These are phyloP conservation scores for Isoperla grammatica DNA, from an alignment of 2,888 invertebrate species.

Conservation along the genomic window DNA sequence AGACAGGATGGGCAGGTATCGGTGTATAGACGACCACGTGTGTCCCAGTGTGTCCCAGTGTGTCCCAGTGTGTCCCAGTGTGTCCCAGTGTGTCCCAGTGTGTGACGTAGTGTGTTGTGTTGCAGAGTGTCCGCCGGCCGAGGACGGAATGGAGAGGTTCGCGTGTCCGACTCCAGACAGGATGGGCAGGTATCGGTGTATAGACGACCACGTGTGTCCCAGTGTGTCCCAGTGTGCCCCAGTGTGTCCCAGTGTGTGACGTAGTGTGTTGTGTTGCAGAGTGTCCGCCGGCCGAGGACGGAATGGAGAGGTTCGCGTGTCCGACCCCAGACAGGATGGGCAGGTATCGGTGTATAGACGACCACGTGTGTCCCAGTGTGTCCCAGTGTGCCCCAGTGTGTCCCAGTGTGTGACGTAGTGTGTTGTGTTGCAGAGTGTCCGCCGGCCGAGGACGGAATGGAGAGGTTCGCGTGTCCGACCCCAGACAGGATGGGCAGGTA, in stretches of 20 bases:
- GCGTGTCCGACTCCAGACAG: slow-evolving; percentile 89
- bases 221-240: background rate
- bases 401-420: too few species aligned
- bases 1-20: slow-evolving; percentile 82
- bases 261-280: slow-evolving; percentile 58
- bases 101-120: too few species aligned
- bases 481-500: slow-evolving; percentile 86
- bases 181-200: slow-evolving; percentile 88
- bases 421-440: slow-evolving; percentile 65
- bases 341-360: too few species aligned
- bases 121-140: slow-evolving; percentile 82
- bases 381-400: background rate
- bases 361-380: too few species aligned
- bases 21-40: slow-evolving; percentile 93
- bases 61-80: too few species aligned
- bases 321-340: slow-evolving; percentile 86
- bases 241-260: too few species aligned
- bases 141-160: slow-evolving; percentile 91
- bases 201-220: slow-evolving; percentile 76
- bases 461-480: slow-evolving; percentile 89
- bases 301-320: slow-evolving; percentile 92
- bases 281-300: slow-evolving; percentile 81
- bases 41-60: too few species aligned
- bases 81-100: too few species aligned
- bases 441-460: slow-evolving; percentile 88